Evolutionary conservation across 2,888 invertebrate species (phyloP), one percentile per base, ranked within the genome.

Genomic region (Plusia festucae): DNA sequence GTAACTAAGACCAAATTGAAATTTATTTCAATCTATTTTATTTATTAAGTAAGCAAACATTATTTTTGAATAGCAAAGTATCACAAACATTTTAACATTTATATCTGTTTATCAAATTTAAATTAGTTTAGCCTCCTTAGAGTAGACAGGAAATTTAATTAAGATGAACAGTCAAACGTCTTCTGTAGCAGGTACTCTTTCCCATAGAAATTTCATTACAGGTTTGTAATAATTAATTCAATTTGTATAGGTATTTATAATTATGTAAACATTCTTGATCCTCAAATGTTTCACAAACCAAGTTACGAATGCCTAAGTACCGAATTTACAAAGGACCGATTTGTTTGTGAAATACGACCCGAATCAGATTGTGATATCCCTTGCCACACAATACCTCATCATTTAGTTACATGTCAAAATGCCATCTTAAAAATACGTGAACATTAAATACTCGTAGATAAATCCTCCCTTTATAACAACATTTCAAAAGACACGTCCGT

Each of bases 401-500:
- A 71, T 70, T 66, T 71, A 54, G 63, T 65, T 65, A 71, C 68
- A 73, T 81, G 78, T 68, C 64, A 81, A 76, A 59, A 65, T 65
- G 61, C 64, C 67, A 63, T 76, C 49, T 40, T 59, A 77, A 78
- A 76, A 82, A 81, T 78, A 81, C 70, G 74, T 68, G 68, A 66
- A 68, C 74, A 65, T 53, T 58, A 52, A 59, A 78, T 70, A n/a
- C n/a, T n/a, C n/a, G n/a, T n/a, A 82, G 70, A 82, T 82, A 81
- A 83, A 79, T 81, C 81, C 69, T 62, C 64, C 77, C 78, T 73
- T 80, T 74, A 59, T 61, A 75, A 67, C 65, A n/a, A 77, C 73
- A 79, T 83, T 83, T 81, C 63, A 83, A 85, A 84, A 82, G 83
- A 82, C 76, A 83, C 73, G 76, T 79, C 82, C 81, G 76, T 79